A percentile compares a stretch with the other conserved stretches of the same genome.
Evolutionary conservation across 1,140 invertebrate species (phyloP).

Genomic region (Hyles euphorbiae): DNA sequence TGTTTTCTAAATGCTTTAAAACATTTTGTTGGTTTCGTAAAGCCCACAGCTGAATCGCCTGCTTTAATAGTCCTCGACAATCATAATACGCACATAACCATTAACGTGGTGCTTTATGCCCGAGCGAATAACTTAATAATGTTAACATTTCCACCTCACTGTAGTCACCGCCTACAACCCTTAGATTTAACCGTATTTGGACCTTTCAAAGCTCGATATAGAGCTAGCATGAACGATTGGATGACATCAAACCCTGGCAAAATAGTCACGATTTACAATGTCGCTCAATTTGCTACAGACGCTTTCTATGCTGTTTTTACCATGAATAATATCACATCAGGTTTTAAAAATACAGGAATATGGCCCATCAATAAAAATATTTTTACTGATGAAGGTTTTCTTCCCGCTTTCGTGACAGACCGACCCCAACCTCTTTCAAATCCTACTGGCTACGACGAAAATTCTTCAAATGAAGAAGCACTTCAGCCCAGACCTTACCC

Average conservation of each 20-base stretch:
- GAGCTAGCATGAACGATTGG: constrained; percentile 6
- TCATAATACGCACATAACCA: no score
- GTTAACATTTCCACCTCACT: no score
- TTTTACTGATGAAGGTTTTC: constrained; percentile 28
- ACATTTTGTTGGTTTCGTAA: constrained; percentile 37
- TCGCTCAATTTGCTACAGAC: neutral
- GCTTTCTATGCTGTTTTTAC: constrained; percentile 15
- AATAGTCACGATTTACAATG: constrained; percentile 13
- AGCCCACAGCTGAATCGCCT: no score
- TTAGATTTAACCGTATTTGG: no score
- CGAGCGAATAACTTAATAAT: no score
- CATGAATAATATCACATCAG: constrained; percentile 17
- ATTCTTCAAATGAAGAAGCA: no score
- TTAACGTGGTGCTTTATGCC: no score
- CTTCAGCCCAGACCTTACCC: no score
- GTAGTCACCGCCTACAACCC: no score
- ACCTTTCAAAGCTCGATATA: no score
- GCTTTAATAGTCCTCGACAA: no score
- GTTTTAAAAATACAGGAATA: constrained; percentile 23
- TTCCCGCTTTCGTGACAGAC: constrained; percentile 18
- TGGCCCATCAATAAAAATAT: constrained; percentile 23
- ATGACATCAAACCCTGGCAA: constrained; percentile 19
- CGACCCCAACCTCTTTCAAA: neutral
- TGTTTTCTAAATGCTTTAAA: constrained; percentile 42
- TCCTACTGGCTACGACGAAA: no score